These are phyloP conservation scores for Rhorus exstirpatorius DNA, from an alignment of 2,888 invertebrate species.

Conservation along the genomic window DNA sequence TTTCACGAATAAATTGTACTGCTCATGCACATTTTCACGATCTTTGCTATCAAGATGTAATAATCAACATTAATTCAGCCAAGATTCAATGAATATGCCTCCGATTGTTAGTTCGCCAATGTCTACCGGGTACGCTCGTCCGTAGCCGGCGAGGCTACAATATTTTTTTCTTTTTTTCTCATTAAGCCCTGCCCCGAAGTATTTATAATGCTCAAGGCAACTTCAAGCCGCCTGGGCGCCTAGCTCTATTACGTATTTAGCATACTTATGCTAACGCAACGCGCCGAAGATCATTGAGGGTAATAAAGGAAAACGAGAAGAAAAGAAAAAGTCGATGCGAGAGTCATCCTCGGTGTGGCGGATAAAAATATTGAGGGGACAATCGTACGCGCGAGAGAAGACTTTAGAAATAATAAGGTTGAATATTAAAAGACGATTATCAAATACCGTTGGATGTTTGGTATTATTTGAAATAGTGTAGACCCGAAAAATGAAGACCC, in stretches of 20 bases:
- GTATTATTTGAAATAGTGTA: too few species aligned
- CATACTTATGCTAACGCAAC: constrained; percentile 44
- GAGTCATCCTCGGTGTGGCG: not conserved
- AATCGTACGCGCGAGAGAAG: not conserved
- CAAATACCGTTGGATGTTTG: too few species aligned
- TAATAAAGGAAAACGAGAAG: constrained; percentile 16
- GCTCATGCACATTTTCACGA: not conserved
- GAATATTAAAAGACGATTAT: too few species aligned
- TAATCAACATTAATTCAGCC: constrained; percentile 35
- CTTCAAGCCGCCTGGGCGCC: constrained; percentile 4
- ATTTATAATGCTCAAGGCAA: constrained; percentile 67
- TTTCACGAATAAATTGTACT: too few species aligned
- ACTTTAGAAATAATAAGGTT: too few species aligned
- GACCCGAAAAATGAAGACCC: too few species aligned
- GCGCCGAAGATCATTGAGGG: constrained; percentile 9
- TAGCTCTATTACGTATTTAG: constrained; percentile 53
- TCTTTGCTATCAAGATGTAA: constrained; percentile 18
- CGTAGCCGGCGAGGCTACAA: constrained; percentile 17
- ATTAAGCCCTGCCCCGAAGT: constrained; percentile 33
- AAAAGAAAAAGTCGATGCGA: not conserved
- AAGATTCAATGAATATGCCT: constrained; percentile 14
- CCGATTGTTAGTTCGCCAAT: not conserved
- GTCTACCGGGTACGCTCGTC: not conserved
- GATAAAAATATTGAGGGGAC: not conserved
- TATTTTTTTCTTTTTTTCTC: constrained; percentile 32